Base-by-base conservation (phyloP, 2,113 vertebrate species). In the Calyptomena viridis region DNA sequence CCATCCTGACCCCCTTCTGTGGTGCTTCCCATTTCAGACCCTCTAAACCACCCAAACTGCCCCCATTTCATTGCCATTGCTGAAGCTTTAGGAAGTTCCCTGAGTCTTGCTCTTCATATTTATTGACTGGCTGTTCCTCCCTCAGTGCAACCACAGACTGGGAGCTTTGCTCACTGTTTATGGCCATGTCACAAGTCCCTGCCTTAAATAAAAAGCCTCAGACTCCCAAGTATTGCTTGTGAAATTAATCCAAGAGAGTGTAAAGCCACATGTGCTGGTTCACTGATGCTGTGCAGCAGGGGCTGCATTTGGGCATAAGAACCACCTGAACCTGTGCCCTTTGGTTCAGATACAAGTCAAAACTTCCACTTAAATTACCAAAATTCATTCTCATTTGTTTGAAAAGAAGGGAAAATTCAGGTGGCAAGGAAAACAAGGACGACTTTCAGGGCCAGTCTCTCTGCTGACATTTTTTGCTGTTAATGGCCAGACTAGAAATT, bases 11-110 rank as follows among this genome's bases (percentile, higher is more conserved):
- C 46, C 19, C 8, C 8, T n/a, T 12, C 11, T 56, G 31, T 7
- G 63, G 28, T 13, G 58, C 24, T 9, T 35, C 20, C 42, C 37
- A 21, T 31, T 71, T 90, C 2, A 53, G 50, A 66, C 8, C 62
- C 28, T 15, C 60, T 22, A 7, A 74, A 42, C 14, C 66, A 42
- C 55, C 12, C 20, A 3, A 42, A 60, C 9, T 35, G 35, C 64
- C 50, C 14, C 8, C 0, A 1, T 40, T 47, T 20, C 46, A 9
- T 0, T 30, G 74, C 11, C 78, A 47, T 19, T 40, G 8, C 14
- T 1, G 37, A 5, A 52, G 50, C 18, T 87, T 10, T 14, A 71
- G 30, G 69, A 9, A 53, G 35, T 6, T 35, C 11, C 74, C 30
- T 73, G 44, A 53, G 39, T 23, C 66, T 20, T 49, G 50, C 63